Evolutionary conservation across 2,113 vertebrate genomes (phyloP), one percentile per base, ranked within the genome.

Genomic region (Empidonax alnorum): DNA sequence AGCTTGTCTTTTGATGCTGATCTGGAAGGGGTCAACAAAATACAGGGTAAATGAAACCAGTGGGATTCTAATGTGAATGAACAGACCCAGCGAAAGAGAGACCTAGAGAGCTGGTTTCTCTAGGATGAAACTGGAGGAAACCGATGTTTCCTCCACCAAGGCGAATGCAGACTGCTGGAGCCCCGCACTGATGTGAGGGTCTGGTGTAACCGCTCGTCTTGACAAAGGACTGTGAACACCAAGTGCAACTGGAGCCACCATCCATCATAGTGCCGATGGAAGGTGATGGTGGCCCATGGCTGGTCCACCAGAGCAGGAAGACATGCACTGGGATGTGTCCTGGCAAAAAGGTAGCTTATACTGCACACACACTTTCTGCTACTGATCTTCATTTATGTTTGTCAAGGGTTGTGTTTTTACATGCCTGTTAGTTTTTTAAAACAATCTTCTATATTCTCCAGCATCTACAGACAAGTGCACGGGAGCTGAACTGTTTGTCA

Each of bases 211-310:
- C 14, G 7, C 39, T 42, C 41, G 5, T 21, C 41, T n/a, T 27
- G 42, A 15, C 46, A 71, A 50, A 50, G 23, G 47, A 4, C 31
- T 28, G 0, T 0, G 4, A 79, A 58, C 1, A 1, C 42, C 23
- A 0, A 2, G 24, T 17, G 17, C 7, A 4, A 9, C 53, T 47
- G 47, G 30, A 81, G 31, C 19, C 35, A 11, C 14, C 3, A 0
- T 16, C 44, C 7, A 4, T 21, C 19, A 4, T 33, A 59, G 65
- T 42, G 24, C 25, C 5, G 7, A 4, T 6, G 21, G 58, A 14
- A 82, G 46, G 33, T 23, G 68, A 23, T 21, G 6, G 30, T 19
- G 41, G 56, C 35, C 56, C 31, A 16, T 12, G 50, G 12, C 53
- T 83, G 78, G 17, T 46, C 39, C 30, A 33, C 41, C 49, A 52